Percentiles rank a stretch among this genome's conserved stretches.
Evolutionary conservation across 1,140 invertebrate genomes (phyloP).

Genomic region (Phymastichus coffea): DNA sequence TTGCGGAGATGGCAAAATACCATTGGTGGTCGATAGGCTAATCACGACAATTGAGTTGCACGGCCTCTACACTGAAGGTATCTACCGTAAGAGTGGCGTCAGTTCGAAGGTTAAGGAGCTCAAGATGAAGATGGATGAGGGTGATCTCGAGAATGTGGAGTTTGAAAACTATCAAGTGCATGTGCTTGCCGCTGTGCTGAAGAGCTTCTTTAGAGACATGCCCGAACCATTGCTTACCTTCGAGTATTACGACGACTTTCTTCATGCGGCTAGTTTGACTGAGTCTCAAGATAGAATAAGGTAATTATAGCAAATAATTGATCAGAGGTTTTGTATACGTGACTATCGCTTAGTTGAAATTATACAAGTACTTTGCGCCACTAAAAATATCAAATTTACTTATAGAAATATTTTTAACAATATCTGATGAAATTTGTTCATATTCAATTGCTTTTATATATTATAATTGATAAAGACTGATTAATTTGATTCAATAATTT

Average conservation of each 20-base stretch:
- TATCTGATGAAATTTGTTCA: neutral
- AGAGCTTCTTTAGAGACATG: conserved; percentile 89
- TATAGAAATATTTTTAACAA: neutral
- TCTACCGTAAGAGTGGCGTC: conserved; percentile 91
- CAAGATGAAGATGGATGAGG: conserved; percentile 72
- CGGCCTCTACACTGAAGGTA: conserved; percentile 88
- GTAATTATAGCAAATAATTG: conserved; percentile 1
- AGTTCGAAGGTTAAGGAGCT: conserved; percentile 77
- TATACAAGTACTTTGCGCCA: no score
- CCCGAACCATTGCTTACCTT: conserved; percentile 91
- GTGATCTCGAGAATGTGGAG: conserved; percentile 66
- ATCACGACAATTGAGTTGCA: conserved; percentile 89
- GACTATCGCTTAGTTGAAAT: no score
- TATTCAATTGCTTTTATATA: neutral
- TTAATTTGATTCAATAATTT: neutral
- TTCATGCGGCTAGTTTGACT: conserved; percentile 80
- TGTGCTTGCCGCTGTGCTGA: conserved; percentile 88
- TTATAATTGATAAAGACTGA: neutral
- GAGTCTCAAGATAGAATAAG: conserved; percentile 77
- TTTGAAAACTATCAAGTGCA: conserved; percentile 81
- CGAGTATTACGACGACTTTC: conserved; percentile 92
- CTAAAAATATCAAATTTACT: neutral
- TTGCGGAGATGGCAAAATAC: conserved; percentile 79
- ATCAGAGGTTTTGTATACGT: no score
- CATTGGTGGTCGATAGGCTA: conserved; percentile 81